phyloP scores from a whole-genome alignment of 2,888 invertebrate species.

The Chloromyia formosa region DNA sequence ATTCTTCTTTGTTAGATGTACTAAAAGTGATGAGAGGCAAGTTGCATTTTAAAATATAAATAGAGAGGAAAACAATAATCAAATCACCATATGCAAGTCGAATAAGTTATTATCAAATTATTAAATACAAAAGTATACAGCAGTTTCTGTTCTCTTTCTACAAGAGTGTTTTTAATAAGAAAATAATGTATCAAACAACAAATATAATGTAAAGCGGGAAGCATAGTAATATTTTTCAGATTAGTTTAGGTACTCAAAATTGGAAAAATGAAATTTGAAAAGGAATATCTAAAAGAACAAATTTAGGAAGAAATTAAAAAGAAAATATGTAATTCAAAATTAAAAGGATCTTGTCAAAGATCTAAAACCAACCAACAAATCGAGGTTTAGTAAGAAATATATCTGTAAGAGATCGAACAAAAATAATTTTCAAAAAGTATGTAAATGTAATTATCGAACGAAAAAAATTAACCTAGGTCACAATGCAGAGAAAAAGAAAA shows the following conservation, averaged over 20 bases:
- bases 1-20: conserved; percentile 26
- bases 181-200: conserved; percentile 10
- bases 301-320: not conserved
- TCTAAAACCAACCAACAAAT: conserved; percentile 19
- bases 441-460: conserved; percentile 19
- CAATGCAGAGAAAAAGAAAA: conserved; percentile 12
- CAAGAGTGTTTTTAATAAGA: conserved; percentile 12
- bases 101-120: not conserved
- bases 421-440: conserved; percentile 33
- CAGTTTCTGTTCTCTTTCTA: conserved; percentile 5
- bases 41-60: conserved; percentile 5
- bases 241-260: conserved; percentile 24
- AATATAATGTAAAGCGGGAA: not conserved
- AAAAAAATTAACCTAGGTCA: conserved; percentile 16
- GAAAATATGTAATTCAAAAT: not conserved
- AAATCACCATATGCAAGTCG: conserved; percentile 12
- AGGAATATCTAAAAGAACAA: conserved; percentile 16
- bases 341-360: conserved; percentile 3
- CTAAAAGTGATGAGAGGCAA: conserved; percentile 1
- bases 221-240: conserved; percentile 18
- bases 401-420: conserved; percentile 34
- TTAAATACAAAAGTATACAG: not conserved
- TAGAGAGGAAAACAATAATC: not conserved
- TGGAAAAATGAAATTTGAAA: conserved; percentile 1
- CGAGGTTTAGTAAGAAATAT: conserved; percentile 5